phyloP scores from a whole-genome alignment of 1,140 invertebrate genomes.

The Caenorhabditis brenneri region DNA sequence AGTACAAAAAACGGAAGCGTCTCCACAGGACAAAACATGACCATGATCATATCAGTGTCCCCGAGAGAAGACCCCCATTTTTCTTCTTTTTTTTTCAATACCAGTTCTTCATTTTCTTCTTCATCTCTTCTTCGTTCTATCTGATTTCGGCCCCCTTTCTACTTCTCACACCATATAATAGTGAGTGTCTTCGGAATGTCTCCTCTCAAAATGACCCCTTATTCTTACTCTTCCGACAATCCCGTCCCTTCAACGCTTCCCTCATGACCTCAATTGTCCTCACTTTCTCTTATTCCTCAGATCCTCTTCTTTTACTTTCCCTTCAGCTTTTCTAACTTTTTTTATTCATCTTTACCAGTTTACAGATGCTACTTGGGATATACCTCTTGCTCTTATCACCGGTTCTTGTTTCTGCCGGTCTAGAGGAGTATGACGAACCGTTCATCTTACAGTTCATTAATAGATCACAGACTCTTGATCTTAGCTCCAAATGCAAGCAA shows the following conservation, averaged over 20 bases:
- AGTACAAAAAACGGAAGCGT: constrained; percentile 32
- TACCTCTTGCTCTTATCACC: constrained; percentile 32
- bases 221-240: constrained; percentile 2
- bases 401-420: not conserved
- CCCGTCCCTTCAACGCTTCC: not conserved
- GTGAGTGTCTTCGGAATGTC: constrained; percentile 27
- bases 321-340: not conserved
- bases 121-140: not conserved
- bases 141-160: not conserved
- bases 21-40: constrained; percentile 9
- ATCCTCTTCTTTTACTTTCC: not conserved
- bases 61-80: not conserved
- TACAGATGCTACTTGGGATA: constrained; percentile 38
- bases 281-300: not conserved
- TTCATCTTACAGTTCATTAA: constrained; percentile 48
- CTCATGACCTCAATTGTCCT: constrained; percentile 42
- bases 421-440: constrained; percentile 45
- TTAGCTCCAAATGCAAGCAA: constrained; percentile 38
- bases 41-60: constrained; percentile 32
- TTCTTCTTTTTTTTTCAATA: constrained; percentile 21
- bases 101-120: constrained; percentile 20
- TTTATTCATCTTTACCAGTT: not conserved
- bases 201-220: constrained; percentile 17
- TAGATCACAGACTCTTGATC: constrained; percentile 41
- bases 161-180: constrained; percentile 40